phyloP scores from a whole-genome alignment of 2,797 vertebrate genomes.

The Poliocrania exsul region DNA sequence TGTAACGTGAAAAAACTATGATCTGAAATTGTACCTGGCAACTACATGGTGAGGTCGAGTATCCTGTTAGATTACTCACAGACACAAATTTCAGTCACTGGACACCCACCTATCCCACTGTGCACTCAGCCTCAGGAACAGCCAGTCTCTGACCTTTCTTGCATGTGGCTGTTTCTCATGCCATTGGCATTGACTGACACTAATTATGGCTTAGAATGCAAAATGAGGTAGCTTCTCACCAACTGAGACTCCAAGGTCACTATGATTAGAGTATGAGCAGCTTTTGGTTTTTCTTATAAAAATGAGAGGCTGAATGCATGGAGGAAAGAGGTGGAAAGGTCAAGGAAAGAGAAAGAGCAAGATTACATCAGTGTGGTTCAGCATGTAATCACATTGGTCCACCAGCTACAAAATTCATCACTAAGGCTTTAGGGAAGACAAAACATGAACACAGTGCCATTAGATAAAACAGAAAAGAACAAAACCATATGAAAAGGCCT shows the following conservation, averaged over 20 bases:
- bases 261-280: constrained; percentile 28
- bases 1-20: constrained; percentile 65
- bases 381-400: not conserved
- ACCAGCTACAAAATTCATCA: constrained; percentile 1
- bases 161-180: constrained; percentile 30
- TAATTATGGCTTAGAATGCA: constrained; percentile 70
- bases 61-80: not conserved
- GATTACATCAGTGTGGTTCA: constrained; percentile 23
- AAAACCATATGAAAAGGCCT: not conserved
- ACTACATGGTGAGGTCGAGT: constrained; percentile 25
- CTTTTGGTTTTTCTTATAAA: constrained; percentile 42
- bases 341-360: constrained; percentile 35
- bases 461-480: not conserved
- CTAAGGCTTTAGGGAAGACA: constrained; percentile 9
- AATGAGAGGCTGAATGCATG: constrained; percentile 33
- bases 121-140: constrained; percentile 12
- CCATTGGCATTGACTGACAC: constrained; percentile 62
- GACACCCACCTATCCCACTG: constrained; percentile 15
- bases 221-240: constrained; percentile 54
- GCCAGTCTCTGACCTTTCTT: constrained; percentile 24
- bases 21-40: constrained; percentile 66
- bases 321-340: constrained; percentile 42
- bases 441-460: not conserved
- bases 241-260: constrained; percentile 67
- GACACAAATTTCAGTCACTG: not conserved